Evolutionary conservation across 2,113 vertebrate species (phyloP), one percentile per base, ranked within the genome.

Genomic region (Erinaceus europaeus): DNA sequence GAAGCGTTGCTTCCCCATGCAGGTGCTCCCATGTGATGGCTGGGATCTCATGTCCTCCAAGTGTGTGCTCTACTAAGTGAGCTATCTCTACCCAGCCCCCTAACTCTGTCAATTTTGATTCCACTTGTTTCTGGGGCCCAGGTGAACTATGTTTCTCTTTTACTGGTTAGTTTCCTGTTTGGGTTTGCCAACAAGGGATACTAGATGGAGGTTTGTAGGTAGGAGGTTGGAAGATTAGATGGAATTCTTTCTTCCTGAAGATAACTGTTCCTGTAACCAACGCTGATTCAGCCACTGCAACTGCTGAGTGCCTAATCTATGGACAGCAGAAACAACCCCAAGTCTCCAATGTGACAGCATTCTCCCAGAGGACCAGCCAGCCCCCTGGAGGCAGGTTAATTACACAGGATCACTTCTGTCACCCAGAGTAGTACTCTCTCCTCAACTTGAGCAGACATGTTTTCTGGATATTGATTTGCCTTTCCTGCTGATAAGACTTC

Each of bases 391-490:
- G 65, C 42, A 78, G 82, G 88, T 71, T 93, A 74, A 81, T 89
- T 81, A 61, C 36, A 36, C 46, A 55, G 20, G 15, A 87, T 59
- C 18, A 25, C 40, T 68, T 82, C 62, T 48, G 4, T 77, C 68
- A 71, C 68, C 18, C 25, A 9, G n/a, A 77, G 29, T 27, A 61
- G 38, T 65, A 7, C 69, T 76, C 71, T 85, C 46, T 89, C 74
- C 87, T 89, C 53, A n/a, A 71, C 74, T 55, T 53, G 76, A 81
- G 42, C 65, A 76, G 73, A 68, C 59, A 57, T 61, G 82, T 57
- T 84, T 89, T 61, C 59, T 52, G 90, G 71, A 36, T 87, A 85
- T 82, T 77, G 86, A 88, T 93, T 87, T 92, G n/a, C 82, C 81
- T 93, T 75, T 46, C 53, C 53, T 78, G 59, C n/a, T 25, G 13